These are phyloP conservation scores for Masticophis lateralis DNA, from an alignment of 2,797 vertebrate species.

Conservation along the genomic window DNA sequence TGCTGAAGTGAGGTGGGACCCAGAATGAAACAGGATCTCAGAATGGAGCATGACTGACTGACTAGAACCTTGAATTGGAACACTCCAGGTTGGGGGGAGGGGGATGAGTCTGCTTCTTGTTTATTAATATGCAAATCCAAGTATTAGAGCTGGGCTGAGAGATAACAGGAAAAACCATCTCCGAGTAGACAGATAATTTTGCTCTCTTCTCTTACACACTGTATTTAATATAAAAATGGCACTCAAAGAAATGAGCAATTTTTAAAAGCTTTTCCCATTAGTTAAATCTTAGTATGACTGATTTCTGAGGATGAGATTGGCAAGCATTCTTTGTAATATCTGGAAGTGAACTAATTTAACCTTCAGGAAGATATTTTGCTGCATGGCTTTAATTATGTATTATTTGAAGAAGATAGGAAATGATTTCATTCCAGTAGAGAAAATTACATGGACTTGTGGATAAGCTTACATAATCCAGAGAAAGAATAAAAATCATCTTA, in stretches of 20 bases:
- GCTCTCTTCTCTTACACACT: no score
- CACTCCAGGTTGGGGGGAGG: background rate
- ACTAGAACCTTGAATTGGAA: background rate
- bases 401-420: slow-evolving; percentile 40
- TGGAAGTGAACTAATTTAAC: slow-evolving; percentile 47
- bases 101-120: background rate
- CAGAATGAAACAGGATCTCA: background rate
- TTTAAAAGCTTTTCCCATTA: background rate
- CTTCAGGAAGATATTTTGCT: slow-evolving; percentile 48
- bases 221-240: background rate
- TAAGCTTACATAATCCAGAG: slow-evolving; percentile 52
- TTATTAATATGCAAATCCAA: background rate
- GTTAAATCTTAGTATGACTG: background rate
- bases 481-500: slow-evolving; percentile 41
- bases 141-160: background rate
- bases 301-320: slow-evolving; percentile 20
- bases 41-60: background rate
- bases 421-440: slow-evolving; percentile 51
- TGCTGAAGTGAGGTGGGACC: background rate
- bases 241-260: background rate
- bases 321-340: slow-evolving; percentile 49
- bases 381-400: slow-evolving; percentile 58
- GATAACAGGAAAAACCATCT: background rate
- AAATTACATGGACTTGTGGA: slow-evolving; percentile 52
- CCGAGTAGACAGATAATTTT: background rate